Conservation (phyloP, 2,113 vertebrate genomes). For the Sakesphorus luctuosus region DNA sequence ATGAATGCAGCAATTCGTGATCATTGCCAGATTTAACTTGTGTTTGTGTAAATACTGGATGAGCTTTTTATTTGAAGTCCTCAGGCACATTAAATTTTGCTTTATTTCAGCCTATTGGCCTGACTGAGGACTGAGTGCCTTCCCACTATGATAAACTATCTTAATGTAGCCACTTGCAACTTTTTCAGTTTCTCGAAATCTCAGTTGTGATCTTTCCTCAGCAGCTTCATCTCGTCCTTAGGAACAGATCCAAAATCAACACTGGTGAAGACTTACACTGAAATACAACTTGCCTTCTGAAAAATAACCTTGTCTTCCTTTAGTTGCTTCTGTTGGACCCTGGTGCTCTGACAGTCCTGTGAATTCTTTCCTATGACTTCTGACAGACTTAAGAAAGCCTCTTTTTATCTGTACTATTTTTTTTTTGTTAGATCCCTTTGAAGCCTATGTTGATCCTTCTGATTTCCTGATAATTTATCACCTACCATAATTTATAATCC, state of each 20-base stretch:
- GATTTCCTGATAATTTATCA: constrained; percentile 63
- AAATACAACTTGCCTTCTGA: neutral
- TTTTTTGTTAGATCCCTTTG: neutral
- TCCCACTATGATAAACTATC: neutral
- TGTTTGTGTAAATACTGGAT: neutral
- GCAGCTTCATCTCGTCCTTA: neutral
- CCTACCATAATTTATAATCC: constrained; percentile 55
- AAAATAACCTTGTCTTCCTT: neutral
- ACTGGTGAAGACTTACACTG: neutral
- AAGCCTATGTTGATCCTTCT: constrained; percentile 38
- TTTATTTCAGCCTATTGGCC: neutral
- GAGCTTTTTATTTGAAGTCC: neutral
- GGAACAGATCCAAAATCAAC: neutral
- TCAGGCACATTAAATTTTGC: neutral
- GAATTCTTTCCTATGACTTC: neutral
- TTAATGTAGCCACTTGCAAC: neutral
- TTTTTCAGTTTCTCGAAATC: neutral
- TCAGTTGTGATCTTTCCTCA: neutral
- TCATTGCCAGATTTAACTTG: neutral
- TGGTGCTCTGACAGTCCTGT: neutral
- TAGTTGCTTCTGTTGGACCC: neutral
- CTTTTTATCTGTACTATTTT: neutral
- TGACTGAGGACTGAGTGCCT: neutral
- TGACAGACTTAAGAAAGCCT: neutral
- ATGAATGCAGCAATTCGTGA: neutral